Conservation (phyloP, 2,888 invertebrate species). For the Tuta absoluta region DNA sequence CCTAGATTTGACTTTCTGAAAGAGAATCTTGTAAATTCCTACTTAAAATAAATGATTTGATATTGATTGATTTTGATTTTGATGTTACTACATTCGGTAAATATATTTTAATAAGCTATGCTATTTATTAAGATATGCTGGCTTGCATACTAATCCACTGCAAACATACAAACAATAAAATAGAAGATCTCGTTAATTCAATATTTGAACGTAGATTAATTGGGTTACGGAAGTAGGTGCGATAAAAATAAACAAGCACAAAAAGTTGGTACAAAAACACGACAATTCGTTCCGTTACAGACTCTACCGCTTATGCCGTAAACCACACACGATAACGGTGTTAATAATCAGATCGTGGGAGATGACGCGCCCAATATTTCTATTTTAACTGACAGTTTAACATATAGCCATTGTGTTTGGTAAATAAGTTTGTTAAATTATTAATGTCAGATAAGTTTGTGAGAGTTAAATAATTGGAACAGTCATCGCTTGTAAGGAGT, state of each 20-base stretch:
- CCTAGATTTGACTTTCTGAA: too few relatives aligned
- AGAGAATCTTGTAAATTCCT: too few relatives aligned
- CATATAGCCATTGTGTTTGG: conserved; percentile 24
- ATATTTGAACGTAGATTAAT: neutral
- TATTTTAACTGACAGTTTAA: conserved; percentile 26
- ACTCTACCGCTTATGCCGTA: neutral
- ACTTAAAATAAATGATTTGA: too few relatives aligned
- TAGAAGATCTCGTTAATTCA: neutral
- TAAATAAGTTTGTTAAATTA: conserved; percentile 16
- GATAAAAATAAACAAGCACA: conserved; percentile 1
- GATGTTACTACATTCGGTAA: too few relatives aligned
- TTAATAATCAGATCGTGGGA: conserved; percentile 25
- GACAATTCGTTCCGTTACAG: neutral
- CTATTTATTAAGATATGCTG: too few relatives aligned
- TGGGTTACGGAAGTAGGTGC: conserved; percentile 6
- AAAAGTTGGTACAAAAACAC: neutral
- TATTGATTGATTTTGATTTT: too few relatives aligned
- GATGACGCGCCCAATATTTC: conserved; percentile 26
- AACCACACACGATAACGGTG: conserved; percentile 19
- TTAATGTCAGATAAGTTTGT: neutral
- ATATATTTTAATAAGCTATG: too few relatives aligned
- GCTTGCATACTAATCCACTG: too few relatives aligned
- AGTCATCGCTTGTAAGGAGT: neutral
- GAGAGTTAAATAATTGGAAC: conserved; percentile 2
- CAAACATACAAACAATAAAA: too few relatives aligned